These are phyloP conservation scores for Drosophila busckii DNA, from an alignment of 1,140 invertebrate genomes.

Conservation along the genomic window DNA sequence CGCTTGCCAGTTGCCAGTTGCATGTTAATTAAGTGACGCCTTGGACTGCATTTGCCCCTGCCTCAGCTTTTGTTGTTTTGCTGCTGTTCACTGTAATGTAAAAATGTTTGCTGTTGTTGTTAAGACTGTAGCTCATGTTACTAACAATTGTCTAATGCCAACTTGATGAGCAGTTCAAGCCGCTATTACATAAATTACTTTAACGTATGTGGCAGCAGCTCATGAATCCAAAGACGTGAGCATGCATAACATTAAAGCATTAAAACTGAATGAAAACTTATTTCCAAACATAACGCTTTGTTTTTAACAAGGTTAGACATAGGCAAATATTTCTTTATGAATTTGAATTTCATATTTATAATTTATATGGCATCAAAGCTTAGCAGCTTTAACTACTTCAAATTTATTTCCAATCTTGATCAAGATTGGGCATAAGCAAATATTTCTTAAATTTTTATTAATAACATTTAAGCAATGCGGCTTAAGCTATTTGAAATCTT, in stretches of 20 bases:
- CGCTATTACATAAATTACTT: constrained; percentile 59
- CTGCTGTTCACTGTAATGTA: constrained; percentile 26
- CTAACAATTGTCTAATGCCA: constrained; percentile 66
- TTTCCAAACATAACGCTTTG: too few species aligned
- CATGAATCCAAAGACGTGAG: constrained; percentile 17
- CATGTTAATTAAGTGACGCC: constrained; percentile 73
- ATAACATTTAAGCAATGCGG: too few species aligned
- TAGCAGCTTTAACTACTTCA: too few species aligned
- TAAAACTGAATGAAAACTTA: too few species aligned
- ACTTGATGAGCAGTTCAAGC: constrained; percentile 64
- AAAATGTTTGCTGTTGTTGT: constrained; percentile 25
- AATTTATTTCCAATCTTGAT: too few species aligned
- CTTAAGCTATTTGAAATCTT: too few species aligned
- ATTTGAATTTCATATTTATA: too few species aligned
- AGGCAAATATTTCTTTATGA: too few species aligned
- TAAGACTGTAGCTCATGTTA: constrained; percentile 25
- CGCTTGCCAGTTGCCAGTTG: constrained; percentile 55
- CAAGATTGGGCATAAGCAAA: too few species aligned
- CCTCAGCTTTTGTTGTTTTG: constrained; percentile 1
- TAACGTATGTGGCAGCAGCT: constrained; percentile 8
- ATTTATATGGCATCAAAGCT: too few species aligned
- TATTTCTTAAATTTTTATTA: too few species aligned
- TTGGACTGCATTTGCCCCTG: constrained; percentile 60
- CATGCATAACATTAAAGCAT: constrained; percentile 32
- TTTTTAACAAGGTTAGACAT: too few species aligned